A percentile compares a stretch with the other conserved stretches of the same genome.
Conservation (phyloP, 2,888 invertebrate genomes). For the Rhimphoctona megacephalus region DNA sequence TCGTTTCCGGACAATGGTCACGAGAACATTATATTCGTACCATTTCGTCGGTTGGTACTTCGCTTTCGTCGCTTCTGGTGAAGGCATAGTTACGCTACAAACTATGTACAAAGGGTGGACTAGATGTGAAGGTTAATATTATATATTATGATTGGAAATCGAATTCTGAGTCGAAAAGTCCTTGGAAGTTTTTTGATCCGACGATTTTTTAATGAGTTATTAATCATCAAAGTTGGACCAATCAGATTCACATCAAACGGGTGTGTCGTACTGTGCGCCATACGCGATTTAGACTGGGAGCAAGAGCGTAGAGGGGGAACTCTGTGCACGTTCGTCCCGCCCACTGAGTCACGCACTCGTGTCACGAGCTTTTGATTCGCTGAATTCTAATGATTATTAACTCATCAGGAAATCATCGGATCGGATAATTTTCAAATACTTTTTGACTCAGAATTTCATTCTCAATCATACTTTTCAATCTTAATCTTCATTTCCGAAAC, state of each 20-base stretch:
- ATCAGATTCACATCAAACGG: neutral
- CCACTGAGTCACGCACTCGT: neutral
- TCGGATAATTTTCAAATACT: neutral
- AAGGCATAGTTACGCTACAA: constrained; percentile 4
- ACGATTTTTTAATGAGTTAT: neutral
- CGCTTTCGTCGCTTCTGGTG: constrained; percentile 28
- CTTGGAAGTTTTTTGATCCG: neutral
- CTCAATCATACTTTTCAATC: neutral
- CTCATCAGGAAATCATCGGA: neutral
- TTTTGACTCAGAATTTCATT: neutral
- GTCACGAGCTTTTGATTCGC: neutral
- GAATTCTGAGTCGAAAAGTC: neutral
- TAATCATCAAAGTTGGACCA: neutral
- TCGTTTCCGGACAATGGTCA: constrained; percentile 54
- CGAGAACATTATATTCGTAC: constrained; percentile 48
- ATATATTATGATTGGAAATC: neutral
- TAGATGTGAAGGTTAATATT: neutral
- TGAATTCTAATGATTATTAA: neutral
- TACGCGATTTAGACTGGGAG: neutral
- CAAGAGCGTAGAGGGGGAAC: neutral
- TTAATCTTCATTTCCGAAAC: neutral
- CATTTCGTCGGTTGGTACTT: constrained; percentile 33
- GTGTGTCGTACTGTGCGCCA: neutral
- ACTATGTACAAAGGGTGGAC: neutral
- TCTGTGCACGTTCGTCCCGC: neutral